Base-by-base conservation (phyloP, 2,888 invertebrate species). In the Geophilus truncorum region DNA sequence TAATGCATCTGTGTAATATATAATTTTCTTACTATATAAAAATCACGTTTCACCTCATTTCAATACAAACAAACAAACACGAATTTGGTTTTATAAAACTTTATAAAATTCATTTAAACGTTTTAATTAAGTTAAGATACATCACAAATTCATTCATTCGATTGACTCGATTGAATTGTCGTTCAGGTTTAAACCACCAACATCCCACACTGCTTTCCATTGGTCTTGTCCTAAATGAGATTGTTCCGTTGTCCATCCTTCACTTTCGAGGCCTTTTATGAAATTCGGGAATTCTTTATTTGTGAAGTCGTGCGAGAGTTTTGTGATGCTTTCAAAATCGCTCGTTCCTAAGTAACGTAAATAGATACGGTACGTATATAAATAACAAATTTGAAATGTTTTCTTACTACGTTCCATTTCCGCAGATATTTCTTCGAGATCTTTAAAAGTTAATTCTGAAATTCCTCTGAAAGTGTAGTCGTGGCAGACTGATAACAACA, bases 401-500 rank as follows among this genome's bases (percentile, higher is more conserved):
- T 45, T 4, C 28, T 2, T 15, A 78, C 78, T 45, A 23, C 45
- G 78, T 25, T 78, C 78, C 40, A 78, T 45, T 45, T 78, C 78
- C 0, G 78, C 78, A 15, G 45, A 25, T 3, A 78, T 78, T 36
- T 45, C 45, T 1, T 45, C 40, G 12, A 78, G 76, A 25, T 75
- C 7, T 75, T 75, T 28, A 10, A 75, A 75, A 75, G 18, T 10
- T 77, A 77, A 77, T 10, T 12, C 34, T 4, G 32, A 36, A 12
- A 77, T 45, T 0, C 45, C 79, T 15, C 9, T 28, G 21, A 79
- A 79, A 18, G 30, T 62, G 62, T 36, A 21, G n/a, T 62, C 32
- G 34, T 62, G 62, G 23, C 80, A 80, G 23, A 76, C 25, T 78
- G 88, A 90, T 23, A 91, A 87, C 80, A 92, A 85, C 30, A 91